phyloP scores from a whole-genome alignment of 2,888 invertebrate species.

The Lepeophtheirus nordmannii region DNA sequence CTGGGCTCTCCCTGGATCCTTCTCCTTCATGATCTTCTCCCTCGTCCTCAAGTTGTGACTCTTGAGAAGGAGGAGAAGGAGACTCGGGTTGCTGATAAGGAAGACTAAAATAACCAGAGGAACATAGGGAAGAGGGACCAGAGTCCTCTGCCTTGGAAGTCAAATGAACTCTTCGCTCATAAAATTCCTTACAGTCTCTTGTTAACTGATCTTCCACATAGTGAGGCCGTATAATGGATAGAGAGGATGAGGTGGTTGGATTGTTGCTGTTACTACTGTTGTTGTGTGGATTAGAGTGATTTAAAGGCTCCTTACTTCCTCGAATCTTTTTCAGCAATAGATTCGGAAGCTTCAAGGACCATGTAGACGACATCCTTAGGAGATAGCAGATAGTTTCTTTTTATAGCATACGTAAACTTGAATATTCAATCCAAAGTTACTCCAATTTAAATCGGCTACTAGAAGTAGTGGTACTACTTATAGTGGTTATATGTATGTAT shows the following conservation, averaged over 20 bases:
- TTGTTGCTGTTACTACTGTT: not conserved
- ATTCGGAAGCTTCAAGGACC: constrained; percentile 3
- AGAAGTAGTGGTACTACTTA: too few relatives aligned
- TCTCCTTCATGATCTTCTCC: too few relatives aligned
- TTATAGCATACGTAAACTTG: too few relatives aligned
- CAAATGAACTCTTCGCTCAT: not conserved
- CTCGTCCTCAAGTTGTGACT: too few relatives aligned
- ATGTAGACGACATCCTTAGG: not conserved
- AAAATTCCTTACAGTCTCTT: constrained; percentile 2
- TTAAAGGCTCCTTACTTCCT: not conserved
- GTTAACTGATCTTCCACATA: not conserved
- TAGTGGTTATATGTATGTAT: too few relatives aligned
- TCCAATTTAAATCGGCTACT: too few relatives aligned
- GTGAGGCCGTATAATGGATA: not conserved
- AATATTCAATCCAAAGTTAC: too few relatives aligned
- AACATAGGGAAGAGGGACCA: not conserved
- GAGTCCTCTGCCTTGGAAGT: not conserved
- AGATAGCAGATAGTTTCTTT: too few relatives aligned
- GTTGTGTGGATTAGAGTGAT: not conserved
- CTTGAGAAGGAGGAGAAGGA: too few relatives aligned
- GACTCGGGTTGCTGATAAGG: not conserved
- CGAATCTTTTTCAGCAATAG: not conserved
- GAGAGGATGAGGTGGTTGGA: not conserved
- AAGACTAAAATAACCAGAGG: constrained; percentile 1
- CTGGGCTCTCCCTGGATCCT: too few relatives aligned